Base-by-base conservation (phyloP, 2,113 vertebrate genomes). In the Melanocharis versteri region DNA sequence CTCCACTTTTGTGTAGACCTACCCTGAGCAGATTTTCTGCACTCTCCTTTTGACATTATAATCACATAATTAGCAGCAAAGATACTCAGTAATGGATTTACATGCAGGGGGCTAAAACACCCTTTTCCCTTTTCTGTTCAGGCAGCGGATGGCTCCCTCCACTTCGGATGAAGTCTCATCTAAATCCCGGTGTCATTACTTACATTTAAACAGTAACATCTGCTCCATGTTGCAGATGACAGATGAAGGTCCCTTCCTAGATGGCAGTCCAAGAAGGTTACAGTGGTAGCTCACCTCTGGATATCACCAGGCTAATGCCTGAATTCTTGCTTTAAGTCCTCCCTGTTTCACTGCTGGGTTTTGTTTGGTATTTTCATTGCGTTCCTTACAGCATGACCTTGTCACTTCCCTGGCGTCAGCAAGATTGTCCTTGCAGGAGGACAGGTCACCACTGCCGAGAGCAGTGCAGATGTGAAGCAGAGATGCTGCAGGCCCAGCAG, bases 361-460 rank as follows among this genome's bases (percentile, higher is more conserved):
- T 69, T 77, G 47, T 53, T 60, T 56, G 22, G 2, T 64, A n/a
- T 69, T 88, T 80, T 65, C 47, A 62, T 18, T 78, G 60, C 35
- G 10, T 28, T 58, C 54, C 56, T 42, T 75, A 18, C 19, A 65
- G 27, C 66, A 30, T 1, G 13, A 76, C 37, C 21, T 31, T 76
- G 21, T 69, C 19, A 10, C 14, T 51, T 86, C 26, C 26, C 37
- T 66, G 44, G 21, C 30, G 33, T 6, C 4, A 80, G 13, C 45
- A 69, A 77, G 24, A 24, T 4, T 50, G 48, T 51, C 22, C 69
- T 54, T n/a, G n/a, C n/a, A n/a, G n/a, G 27, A 65, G 68, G 64
- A 65, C 2, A 40, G 24, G 30, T 45, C 35, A 13, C 37, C 47
- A 3, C 10, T 42, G 19, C 48, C 0, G 0, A n/a, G 24, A 68